A percentile compares a stretch with the other conserved stretches of the same genome.
Evolutionary conservation across 2,888 invertebrate genomes (phyloP).

Genomic region (Sphecodes monilicornis): DNA sequence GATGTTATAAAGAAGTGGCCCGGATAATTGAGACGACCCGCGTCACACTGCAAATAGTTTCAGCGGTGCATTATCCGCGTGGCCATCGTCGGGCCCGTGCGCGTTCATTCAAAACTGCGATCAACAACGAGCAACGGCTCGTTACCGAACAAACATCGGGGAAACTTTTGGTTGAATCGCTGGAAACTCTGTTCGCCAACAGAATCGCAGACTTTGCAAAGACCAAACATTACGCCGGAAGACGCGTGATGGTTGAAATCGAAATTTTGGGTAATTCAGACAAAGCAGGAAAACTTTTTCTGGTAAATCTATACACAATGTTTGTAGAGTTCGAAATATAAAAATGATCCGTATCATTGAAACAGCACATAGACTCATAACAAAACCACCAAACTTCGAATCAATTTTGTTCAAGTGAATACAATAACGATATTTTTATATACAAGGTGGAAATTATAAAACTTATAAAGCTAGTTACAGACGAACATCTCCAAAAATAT

Average conservation of each 20-base stretch:
- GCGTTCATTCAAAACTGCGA: slow-evolving; percentile 26
- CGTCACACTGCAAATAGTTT: slow-evolving; percentile 19
- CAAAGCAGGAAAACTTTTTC: background rate
- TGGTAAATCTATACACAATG: background rate
- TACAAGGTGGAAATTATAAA: no score
- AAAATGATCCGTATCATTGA: background rate
- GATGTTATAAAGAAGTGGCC: slow-evolving; percentile 27
- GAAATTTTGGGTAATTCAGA: background rate
- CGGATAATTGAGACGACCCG: slow-evolving; percentile 27
- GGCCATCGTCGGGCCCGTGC: background rate
- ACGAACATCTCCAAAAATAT: no score
- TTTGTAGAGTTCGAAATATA: background rate
- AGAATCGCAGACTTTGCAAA: background rate
- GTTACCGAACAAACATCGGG: slow-evolving; percentile 29
- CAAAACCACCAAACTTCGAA: background rate
- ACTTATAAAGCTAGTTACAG: no score
- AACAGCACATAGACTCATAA: background rate
- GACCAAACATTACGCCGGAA: background rate
- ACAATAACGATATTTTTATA: background rate
- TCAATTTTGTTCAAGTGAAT: background rate
- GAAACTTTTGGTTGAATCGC: slow-evolving; percentile 13
- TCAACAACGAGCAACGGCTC: slow-evolving; percentile 28
- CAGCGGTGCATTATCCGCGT: slow-evolving; percentile 30
- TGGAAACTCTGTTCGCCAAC: background rate
- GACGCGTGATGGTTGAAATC: slow-evolving; percentile 4